phyloP scores from a whole-genome alignment of 92 coral and sea anemone species.

The Epizoanthus stellaris region DNA sequence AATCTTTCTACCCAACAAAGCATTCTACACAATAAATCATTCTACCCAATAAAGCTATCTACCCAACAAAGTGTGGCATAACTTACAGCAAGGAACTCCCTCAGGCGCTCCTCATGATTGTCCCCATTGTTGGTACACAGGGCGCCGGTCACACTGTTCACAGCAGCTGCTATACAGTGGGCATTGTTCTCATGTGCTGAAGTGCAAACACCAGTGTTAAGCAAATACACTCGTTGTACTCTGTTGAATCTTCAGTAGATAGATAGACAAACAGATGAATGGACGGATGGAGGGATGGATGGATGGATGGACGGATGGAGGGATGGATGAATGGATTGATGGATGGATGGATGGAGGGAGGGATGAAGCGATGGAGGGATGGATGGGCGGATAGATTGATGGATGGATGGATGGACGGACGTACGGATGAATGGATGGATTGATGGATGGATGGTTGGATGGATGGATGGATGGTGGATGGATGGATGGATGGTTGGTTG shows the following conservation, averaged over 20 bases:
- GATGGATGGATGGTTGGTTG: constrained; percentile 2
- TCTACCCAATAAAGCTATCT: too few relatives aligned
- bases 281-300: too few relatives aligned
- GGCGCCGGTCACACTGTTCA: constrained; percentile 80
- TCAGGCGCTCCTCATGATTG: constrained; percentile 78
- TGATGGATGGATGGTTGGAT: not conserved
- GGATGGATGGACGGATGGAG: not conserved
- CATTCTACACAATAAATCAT: too few relatives aligned
- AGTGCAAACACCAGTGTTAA: too few relatives aligned
- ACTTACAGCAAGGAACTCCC: constrained; percentile 91
- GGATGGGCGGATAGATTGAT: too few relatives aligned
- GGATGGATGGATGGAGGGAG: not conserved
- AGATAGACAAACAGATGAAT: too few relatives aligned
- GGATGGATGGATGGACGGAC: too few relatives aligned
- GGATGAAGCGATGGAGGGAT: too few relatives aligned
- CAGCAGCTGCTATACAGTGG: constrained; percentile 83
- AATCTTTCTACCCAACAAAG: too few relatives aligned
- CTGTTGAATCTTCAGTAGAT: too few relatives aligned
- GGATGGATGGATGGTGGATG: not conserved
- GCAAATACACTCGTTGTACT: too few relatives aligned
- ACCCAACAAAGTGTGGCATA: too few relatives aligned
- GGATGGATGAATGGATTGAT: not conserved
- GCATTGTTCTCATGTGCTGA: constrained; percentile 91
- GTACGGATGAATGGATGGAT: not conserved
- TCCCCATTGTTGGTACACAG: constrained; percentile 90